Evolutionary conservation across 1,140 invertebrate genomes (phyloP).

Genomic region (Tetramorium parvispinum): DNA sequence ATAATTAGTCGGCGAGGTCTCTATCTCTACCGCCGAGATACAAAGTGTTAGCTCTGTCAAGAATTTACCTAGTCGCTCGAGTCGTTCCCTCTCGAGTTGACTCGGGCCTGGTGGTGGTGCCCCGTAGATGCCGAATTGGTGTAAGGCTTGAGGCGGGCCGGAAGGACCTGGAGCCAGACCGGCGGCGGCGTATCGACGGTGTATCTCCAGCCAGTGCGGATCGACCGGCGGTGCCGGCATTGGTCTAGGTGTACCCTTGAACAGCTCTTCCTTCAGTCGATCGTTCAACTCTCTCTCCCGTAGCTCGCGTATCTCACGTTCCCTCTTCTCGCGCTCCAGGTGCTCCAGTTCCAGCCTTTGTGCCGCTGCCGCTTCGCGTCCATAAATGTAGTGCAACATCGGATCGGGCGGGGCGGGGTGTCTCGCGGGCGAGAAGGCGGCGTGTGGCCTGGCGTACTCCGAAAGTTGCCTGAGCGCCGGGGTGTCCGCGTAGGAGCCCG

Average conservation of each 20-base stretch:
- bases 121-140: slow-evolving; percentile 87
- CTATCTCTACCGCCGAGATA: slow-evolving; percentile 32
- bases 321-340: slow-evolving; percentile 93
- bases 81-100: slow-evolving; percentile 94
- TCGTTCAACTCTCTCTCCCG: slow-evolving; percentile 93
- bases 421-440: slow-evolving; percentile 92
- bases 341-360: slow-evolving; percentile 94
- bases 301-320: slow-evolving; percentile 94
- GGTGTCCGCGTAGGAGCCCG: slow-evolving; percentile 92
- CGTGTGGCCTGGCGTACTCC: slow-evolving; percentile 95
- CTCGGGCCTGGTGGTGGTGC: slow-evolving; percentile 88
- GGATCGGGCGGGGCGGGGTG: slow-evolving; percentile 90
- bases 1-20: slow-evolving; percentile 1
- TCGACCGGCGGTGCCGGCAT: slow-evolving; percentile 90
- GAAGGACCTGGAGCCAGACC: slow-evolving; percentile 82
- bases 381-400: slow-evolving; percentile 93
- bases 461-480: slow-evolving; percentile 95
- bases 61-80: slow-evolving; percentile 91
- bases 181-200: slow-evolving; percentile 88
- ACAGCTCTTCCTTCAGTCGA: slow-evolving; percentile 93
- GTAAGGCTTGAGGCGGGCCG: slow-evolving; percentile 86
- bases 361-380: slow-evolving; percentile 87
- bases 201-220: slow-evolving; percentile 96
- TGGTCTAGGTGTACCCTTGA: slow-evolving; percentile 89
- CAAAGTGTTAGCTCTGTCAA: background rate